Evolutionary conservation across 2,888 invertebrate genomes (phyloP).

Genomic region (Pasiphila rectangulata): DNA sequence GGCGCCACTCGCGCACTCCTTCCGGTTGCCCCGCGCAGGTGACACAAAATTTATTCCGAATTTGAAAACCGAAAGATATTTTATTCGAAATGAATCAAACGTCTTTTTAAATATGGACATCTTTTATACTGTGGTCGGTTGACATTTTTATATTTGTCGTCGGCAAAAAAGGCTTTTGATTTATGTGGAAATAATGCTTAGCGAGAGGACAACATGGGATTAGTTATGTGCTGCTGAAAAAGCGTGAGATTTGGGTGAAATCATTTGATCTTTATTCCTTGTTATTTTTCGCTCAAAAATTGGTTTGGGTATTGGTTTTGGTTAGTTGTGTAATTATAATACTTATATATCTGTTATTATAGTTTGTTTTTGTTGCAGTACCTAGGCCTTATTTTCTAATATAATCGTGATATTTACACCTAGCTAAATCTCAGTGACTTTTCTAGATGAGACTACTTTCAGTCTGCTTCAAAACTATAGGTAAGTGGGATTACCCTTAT

Average conservation of each 20-base stretch:
- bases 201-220: constrained; percentile 30
- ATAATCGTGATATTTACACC: no score
- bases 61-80: constrained; percentile 79
- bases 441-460: no score
- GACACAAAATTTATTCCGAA: constrained; percentile 80
- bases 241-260: background rate
- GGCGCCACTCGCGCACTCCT: constrained; percentile 52
- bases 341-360: no score
- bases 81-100: constrained; percentile 75
- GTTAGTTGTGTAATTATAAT: no score
- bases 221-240: constrained; percentile 14
- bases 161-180: constrained; percentile 68
- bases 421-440: no score
- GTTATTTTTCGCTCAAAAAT: no score
- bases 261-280: background rate
- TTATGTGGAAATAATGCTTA: constrained; percentile 71
- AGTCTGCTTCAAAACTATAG: no score
- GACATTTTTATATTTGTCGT: constrained; percentile 80
- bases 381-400: no score
- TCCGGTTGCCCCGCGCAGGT: constrained; percentile 78
- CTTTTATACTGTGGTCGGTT: constrained; percentile 71
- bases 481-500: no score
- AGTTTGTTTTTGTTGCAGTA: no score
- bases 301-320: no score
- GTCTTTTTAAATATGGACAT: constrained; percentile 79